phyloP scores from a whole-genome alignment of 1,140 invertebrate genomes.

The Plutomurus gul region DNA sequence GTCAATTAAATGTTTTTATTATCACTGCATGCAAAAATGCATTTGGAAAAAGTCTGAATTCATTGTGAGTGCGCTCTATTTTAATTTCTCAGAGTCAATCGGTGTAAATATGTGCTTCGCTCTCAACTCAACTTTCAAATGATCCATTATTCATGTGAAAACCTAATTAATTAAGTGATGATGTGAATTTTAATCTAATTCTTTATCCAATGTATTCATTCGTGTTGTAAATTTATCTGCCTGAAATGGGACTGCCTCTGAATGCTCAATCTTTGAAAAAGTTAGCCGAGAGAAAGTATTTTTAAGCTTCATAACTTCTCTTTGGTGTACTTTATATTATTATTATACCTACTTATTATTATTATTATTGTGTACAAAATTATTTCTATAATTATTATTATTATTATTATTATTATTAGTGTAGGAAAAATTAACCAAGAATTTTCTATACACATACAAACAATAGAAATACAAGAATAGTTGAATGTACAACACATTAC shows the following conservation, averaged over 20 bases:
- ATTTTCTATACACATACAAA: no score
- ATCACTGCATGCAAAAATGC: constrained; percentile 13
- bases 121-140: no score
- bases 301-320: not conserved
- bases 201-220: not conserved
- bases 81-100: constrained; percentile 13
- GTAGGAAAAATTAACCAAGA: no score
- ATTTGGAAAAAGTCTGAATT: constrained; percentile 16
- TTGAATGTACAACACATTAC: no score
- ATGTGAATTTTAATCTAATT: not conserved
- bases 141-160: not conserved
- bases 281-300: constrained; percentile 20
- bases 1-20: constrained; percentile 7
- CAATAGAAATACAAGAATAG: no score
- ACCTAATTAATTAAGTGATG: not conserved
- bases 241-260: not conserved
- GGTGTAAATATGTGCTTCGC: not conserved
- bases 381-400: no score
- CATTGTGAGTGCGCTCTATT: constrained; percentile 1
- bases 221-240: no score
- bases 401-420: no score
- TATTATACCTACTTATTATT: not conserved
- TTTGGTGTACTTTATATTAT: not conserved
- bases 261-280: not conserved
- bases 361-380: not conserved